These are phyloP conservation scores for Stenichneumon culpator DNA, from an alignment of 2,888 invertebrate genomes.

Conservation along the genomic window DNA sequence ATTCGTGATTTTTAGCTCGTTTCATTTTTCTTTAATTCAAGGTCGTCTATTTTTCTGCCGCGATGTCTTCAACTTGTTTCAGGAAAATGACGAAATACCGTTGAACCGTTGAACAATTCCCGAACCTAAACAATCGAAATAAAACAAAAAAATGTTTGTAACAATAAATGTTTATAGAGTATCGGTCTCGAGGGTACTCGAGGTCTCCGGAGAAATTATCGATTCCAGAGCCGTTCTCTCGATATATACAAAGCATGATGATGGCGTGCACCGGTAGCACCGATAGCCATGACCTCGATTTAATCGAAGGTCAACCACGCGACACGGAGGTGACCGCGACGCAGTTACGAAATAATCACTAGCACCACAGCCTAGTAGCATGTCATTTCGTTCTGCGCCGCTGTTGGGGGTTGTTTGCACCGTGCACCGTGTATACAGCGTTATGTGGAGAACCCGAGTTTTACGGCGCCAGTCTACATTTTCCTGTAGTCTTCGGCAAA, in stretches of 20 bases:
- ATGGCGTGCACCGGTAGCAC: constrained; percentile 36
- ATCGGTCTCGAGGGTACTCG: not conserved
- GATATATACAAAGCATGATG: constrained; percentile 4
- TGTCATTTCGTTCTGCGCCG: constrained; percentile 4
- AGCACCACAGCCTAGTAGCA: not conserved
- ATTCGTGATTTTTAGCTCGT: not conserved
- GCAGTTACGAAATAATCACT: constrained; percentile 52
- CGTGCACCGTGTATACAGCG: not conserved
- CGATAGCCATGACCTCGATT: constrained; percentile 51
- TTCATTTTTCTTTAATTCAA: too few relatives aligned
- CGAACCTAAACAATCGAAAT: not conserved
- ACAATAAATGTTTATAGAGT: not conserved
- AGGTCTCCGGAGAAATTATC: constrained; percentile 38
- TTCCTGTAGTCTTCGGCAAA: not conserved
- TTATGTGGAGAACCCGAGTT: not conserved
- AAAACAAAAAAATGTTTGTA: not conserved
- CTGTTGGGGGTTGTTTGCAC: not conserved
- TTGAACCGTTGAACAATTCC: not conserved
- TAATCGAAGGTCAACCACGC: constrained; percentile 56
- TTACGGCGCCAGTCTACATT: not conserved
- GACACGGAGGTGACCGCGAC: constrained; percentile 36
- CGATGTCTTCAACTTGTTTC: too few relatives aligned
- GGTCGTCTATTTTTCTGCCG: too few relatives aligned
- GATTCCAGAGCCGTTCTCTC: constrained; percentile 38
- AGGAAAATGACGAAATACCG: too few relatives aligned